phyloP scores from a whole-genome alignment of 2,888 invertebrate species.

The Brassicogethes aeneus region DNA sequence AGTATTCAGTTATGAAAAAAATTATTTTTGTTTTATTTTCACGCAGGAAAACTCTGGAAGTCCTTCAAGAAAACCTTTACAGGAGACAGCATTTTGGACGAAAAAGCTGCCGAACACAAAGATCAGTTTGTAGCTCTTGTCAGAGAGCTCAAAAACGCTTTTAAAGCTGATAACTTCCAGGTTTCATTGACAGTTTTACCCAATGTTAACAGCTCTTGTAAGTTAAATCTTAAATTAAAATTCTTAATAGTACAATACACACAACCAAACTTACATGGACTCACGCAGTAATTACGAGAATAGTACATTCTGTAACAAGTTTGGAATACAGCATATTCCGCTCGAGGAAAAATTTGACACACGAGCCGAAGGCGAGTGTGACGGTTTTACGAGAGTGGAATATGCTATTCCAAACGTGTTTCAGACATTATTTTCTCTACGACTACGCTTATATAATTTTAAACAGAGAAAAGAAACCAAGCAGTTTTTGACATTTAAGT shows the following conservation, averaged over 20 bases:
- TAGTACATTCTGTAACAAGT: no score
- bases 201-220: slow-evolving; percentile 63
- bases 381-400: no score
- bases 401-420: no score
- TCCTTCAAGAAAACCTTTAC: slow-evolving; percentile 65
- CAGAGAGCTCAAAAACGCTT: slow-evolving; percentile 61
- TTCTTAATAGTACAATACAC: slow-evolving; percentile 1
- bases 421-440: no score
- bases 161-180: slow-evolving; percentile 53
- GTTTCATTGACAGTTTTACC: slow-evolving; percentile 60
- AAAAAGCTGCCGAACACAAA: slow-evolving; percentile 68
- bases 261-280: no score
- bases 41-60: slow-evolving; percentile 63
- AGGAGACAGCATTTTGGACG: slow-evolving; percentile 60
- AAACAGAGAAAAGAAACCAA: no score
- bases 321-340: no score
- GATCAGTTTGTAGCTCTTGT: slow-evolving; percentile 69
- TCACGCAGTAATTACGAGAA: no score
- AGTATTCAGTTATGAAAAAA: slow-evolving; percentile 1
- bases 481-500: no score
- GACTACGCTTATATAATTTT: no score
- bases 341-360: no score
- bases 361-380: no score
- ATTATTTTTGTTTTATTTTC: slow-evolving; percentile 10
- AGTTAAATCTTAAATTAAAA: slow-evolving; percentile 30